Percentiles rank a stretch among this genome's conserved stretches.
Evolutionary conservation across 1,140 invertebrate genomes (phyloP).

Genomic region (Wiebesia pumilae): DNA sequence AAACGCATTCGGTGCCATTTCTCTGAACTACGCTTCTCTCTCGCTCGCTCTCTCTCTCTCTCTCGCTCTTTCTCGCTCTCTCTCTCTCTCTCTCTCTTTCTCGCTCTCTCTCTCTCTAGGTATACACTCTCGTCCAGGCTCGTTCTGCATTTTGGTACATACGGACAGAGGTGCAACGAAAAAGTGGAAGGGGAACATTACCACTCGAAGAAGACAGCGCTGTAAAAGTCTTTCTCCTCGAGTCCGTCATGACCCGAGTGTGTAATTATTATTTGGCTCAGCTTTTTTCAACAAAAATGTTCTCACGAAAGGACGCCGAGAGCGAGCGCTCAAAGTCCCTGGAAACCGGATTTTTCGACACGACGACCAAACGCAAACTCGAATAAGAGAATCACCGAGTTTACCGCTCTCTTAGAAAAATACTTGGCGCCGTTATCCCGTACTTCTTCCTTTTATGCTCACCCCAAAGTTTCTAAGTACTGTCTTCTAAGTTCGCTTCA

Average conservation of each 20-base stretch:
- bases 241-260: not conserved
- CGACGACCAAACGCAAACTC: conserved; percentile 29
- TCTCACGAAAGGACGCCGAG: conserved; percentile 43
- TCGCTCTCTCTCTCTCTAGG: not conserved
- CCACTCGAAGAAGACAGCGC: conserved; percentile 3
- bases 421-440: conserved; percentile 13
- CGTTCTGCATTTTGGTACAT: not conserved
- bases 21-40: not conserved
- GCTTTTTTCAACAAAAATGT: conserved; percentile 40
- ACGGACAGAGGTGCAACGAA: not conserved
- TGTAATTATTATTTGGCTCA: conserved; percentile 43
- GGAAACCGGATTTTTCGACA: conserved; percentile 46
- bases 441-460: not conserved
- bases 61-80: no score
- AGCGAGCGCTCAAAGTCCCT: conserved; percentile 5
- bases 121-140: not conserved
- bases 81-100: not conserved
- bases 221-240: not conserved
- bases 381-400: not conserved
- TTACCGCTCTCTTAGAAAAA: conserved; percentile 34
- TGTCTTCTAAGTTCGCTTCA: not conserved
- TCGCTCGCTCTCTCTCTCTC: not conserved
- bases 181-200: not conserved
- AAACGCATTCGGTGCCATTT: conserved; percentile 15
- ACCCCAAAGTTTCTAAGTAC: conserved; percentile 23